Evolutionary conservation across 2,113 vertebrate genomes (phyloP), one percentile per base, ranked within the genome.

Genomic region (Aix galericulata): DNA sequence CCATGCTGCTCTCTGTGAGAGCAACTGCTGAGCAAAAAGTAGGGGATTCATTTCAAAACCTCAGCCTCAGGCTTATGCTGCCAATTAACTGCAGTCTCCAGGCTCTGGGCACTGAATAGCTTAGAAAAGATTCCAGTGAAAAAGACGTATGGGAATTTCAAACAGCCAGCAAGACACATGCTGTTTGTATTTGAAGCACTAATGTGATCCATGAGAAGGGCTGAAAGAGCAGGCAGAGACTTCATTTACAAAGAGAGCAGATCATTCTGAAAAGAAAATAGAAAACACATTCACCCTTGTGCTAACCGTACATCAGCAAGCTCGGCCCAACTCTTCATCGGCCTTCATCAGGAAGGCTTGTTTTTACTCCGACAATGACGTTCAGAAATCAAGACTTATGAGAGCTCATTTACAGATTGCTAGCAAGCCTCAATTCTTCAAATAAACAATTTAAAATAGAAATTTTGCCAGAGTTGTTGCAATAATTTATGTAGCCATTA

Each of bases 171-270:
- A 69, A 77, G 82, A 92, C 44, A 77, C 55, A 59, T 4, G 50
- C 84, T 91, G 91, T 44, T 83, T 82, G 85, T 68, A 31, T 83
- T 88, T 91, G 75, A 79, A 82, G 79, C 89, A 77, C 82, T 83
- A 75, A 91, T 34, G 20, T n/a, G 72, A 91, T 73, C 84, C 91
- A 82, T 23, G n/a, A 89, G 66, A 85, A 85, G 59, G 68, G 72
- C 63, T 90, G 63, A 81, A 80, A 88, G 86, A 94, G 78, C 67
- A 83, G 77, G 75, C 58, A 66, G 71, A 74, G 36, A 29, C 58
- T 86, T 77, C 50, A 27, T 11, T 83, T 46, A 82, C 3, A 2
- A 76, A 89, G 11, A 67, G 55, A 88, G 59, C 36, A 88, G 44
- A 89, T 64, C 23, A 69, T 31, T 82, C 69, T 79, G 52, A 89